phyloP scores from a whole-genome alignment of 2,113 vertebrate species.

The Ictidomys tridecemlineatus region DNA sequence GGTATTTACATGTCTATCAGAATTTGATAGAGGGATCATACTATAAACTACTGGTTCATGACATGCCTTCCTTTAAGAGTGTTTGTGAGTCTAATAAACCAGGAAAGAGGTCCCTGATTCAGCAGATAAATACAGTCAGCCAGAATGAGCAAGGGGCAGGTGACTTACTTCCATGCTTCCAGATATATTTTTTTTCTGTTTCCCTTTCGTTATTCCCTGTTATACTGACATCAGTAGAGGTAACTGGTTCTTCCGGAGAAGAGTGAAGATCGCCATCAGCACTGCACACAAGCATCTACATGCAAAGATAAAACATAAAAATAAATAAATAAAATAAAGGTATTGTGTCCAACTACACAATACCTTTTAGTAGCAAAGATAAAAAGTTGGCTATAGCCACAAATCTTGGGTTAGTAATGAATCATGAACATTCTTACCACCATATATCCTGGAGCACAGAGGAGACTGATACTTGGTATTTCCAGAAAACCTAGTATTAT shows the following conservation, averaged over 20 bases:
- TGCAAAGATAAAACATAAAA: neutral
- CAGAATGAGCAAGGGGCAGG: neutral
- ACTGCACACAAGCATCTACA: slow-evolving; percentile 93
- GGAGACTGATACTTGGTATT: slow-evolving; percentile 34
- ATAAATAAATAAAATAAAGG: neutral
- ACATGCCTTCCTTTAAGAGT: slow-evolving; percentile 6
- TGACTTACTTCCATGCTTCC: slow-evolving; percentile 95
- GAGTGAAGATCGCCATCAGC: slow-evolving; percentile 92
- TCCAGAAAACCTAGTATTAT: slow-evolving; percentile 59
- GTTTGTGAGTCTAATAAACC: slow-evolving; percentile 23
- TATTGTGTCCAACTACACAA: too few relatives aligned
- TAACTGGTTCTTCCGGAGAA: slow-evolving; percentile 91
- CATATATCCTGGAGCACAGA: slow-evolving; percentile 44
- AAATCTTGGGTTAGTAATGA: slow-evolving; percentile 27
- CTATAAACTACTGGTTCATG: neutral
- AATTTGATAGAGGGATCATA: slow-evolving; percentile 57
- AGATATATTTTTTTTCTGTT: slow-evolving; percentile 94
- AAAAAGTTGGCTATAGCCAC: slow-evolving; percentile 1
- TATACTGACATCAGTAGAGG: slow-evolving; percentile 90
- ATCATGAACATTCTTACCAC: slow-evolving; percentile 43
- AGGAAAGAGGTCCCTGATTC: slow-evolving; percentile 20
- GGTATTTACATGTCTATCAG: slow-evolving; percentile 16
- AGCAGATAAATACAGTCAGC: slow-evolving; percentile 14
- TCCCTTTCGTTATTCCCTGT: slow-evolving; percentile 91
- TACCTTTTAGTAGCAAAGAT: neutral